phyloP scores from a whole-genome alignment of 53 echinoderm and acorn worm species.

The Hippasteria phrygiana region DNA sequence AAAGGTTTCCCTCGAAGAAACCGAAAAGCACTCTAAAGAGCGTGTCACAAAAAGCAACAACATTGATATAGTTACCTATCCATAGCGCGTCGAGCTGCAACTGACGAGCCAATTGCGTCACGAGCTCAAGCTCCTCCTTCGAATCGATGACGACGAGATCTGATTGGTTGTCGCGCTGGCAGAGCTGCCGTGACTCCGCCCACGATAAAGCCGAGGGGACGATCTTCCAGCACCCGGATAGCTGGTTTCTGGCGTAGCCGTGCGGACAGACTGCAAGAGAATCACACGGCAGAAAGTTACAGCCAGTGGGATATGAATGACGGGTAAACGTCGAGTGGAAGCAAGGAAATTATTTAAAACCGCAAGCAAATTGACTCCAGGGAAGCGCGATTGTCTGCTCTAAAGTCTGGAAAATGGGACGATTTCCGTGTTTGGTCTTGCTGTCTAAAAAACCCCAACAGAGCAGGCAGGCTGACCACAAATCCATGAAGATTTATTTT shows the following conservation, averaged over 20 bases:
- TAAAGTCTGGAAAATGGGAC: too few relatives aligned
- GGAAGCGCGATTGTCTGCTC: too few relatives aligned
- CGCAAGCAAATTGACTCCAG: too few relatives aligned
- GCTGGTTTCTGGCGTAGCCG: neutral
- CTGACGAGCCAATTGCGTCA: neutral
- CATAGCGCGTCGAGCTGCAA: neutral
- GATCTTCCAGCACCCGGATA: neutral
- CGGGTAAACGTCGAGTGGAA: neutral
- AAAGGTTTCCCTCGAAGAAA: too few relatives aligned
- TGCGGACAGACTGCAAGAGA: conserved; percentile 11
- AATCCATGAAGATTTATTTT: too few relatives aligned
- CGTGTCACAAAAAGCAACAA: too few relatives aligned
- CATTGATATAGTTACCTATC: too few relatives aligned
- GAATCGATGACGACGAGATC: conserved; percentile 20
- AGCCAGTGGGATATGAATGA: neutral
- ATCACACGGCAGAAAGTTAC: neutral
- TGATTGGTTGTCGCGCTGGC: conserved; percentile 4
- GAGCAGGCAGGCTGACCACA: too few relatives aligned
- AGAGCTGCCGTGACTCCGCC: conserved; percentile 1
- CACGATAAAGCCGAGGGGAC: neutral
- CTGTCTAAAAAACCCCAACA: too few relatives aligned
- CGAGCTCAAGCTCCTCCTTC: neutral
- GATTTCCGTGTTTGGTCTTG: too few relatives aligned
- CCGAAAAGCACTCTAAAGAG: too few relatives aligned
- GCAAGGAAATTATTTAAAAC: too few relatives aligned